Evolutionary conservation across 1,140 invertebrate species (phyloP).

Genomic region (Hyposmocoma kahamanoa): DNA sequence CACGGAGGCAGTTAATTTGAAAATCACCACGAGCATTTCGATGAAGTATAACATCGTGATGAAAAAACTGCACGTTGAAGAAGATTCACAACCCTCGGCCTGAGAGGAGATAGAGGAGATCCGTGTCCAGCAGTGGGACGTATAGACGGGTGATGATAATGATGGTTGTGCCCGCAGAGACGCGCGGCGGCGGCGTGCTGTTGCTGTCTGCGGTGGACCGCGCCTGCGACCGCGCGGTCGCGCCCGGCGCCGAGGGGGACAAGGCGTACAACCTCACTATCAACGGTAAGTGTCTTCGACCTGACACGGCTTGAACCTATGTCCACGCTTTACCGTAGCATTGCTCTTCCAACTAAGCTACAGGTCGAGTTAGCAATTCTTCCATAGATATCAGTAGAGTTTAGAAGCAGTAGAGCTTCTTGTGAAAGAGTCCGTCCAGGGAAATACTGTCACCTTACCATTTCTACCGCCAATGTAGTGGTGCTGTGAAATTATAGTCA

Average conservation of each 20-base stretch:
- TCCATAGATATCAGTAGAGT: too few relatives aligned
- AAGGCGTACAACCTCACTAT: conserved; percentile 73
- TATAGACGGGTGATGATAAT: too few relatives aligned
- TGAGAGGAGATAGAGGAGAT: too few relatives aligned
- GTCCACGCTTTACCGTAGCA: not conserved
- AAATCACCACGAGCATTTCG: too few relatives aligned
- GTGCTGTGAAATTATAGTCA: too few relatives aligned
- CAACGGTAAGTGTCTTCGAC: conserved; percentile 40
- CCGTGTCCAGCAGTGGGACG: too few relatives aligned
- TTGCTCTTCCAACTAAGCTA: not conserved
- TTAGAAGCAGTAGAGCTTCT: not conserved
- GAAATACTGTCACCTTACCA: not conserved
- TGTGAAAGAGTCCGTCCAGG: not conserved
- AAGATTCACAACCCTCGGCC: too few relatives aligned
- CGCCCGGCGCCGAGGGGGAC: conserved; percentile 61
- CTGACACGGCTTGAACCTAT: not conserved
- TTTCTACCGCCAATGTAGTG: not conserved
- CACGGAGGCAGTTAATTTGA: too few relatives aligned
- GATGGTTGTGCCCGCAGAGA: too few relatives aligned
- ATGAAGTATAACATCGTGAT: too few relatives aligned
- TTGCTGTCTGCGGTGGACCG: conserved; percentile 59
- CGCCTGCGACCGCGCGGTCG: conserved; percentile 62
- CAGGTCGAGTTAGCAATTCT: not conserved
- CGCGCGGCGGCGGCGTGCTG: conserved; percentile 18
- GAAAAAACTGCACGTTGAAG: too few relatives aligned